Evolutionary conservation across 2,888 invertebrate genomes (phyloP), one percentile per base, ranked within the genome.

Genomic region (Malthinus seriepunctatus): DNA sequence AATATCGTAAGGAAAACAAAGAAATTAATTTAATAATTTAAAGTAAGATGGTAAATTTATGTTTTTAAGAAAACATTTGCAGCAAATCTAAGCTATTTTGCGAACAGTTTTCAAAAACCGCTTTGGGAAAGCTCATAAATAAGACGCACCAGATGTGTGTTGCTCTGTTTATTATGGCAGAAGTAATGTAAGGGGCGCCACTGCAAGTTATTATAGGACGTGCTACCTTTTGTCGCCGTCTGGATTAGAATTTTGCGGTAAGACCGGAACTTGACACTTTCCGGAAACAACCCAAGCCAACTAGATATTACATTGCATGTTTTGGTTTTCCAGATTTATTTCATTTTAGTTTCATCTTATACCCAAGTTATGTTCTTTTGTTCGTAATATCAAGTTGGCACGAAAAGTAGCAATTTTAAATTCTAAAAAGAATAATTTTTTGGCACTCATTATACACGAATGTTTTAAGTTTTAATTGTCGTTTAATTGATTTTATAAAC

Each of bases 221-320:
- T 62, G 57, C 54, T 59, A 56, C 57, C 56, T 58, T 56, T 57
- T 62, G 56, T 62, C 57, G 62, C 59, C 61, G 60, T 51, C 58
- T 57, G 57, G 67, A 68, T 68, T 68, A 68, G 65, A 67, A 67
- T 68, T 67, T 62, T 61, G 63, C 57, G 62, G 64, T 61, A 61
- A 66, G 57, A 63, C 68, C 65, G 66, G 68, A 68, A 68, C 64
- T 63, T 62, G 66, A 66, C 68, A 66, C 63, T 62, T 65, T 60
- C 67, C 66, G 66, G 66, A 66, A 67, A 60, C 63, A 54, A 45
- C 60, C 37, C 48, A 48, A 45, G 51, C 50, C 63, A 62, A 64
- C 56, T 67, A 63, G 65, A 60, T 63, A 62, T 66, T 59, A 50
- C 54, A 54, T 59, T 38, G 65, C 63, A 64, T 67, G 66, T 65